Evolutionary conservation across 2,888 invertebrate species (phyloP).

Genomic region (Ochropacha duplaris): DNA sequence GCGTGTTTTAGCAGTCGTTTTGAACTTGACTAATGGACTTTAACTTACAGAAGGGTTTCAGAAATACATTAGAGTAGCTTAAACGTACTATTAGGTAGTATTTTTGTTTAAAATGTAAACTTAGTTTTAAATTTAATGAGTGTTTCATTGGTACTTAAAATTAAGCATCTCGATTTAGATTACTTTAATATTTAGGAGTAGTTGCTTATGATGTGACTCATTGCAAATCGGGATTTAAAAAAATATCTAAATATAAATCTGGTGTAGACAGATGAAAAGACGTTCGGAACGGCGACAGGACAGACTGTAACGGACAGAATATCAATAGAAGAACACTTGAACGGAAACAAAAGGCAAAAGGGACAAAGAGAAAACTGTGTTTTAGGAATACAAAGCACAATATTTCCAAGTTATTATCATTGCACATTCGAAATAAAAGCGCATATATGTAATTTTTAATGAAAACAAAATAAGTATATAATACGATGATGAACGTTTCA

Average conservation of each 20-base stretch:
- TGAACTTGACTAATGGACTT: constrained; percentile 33
- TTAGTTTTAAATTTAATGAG: not conserved
- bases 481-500: not conserved
- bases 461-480: not conserved
- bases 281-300: not conserved
- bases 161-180: not conserved
- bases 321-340: constrained; percentile 5
- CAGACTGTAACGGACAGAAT: constrained; percentile 3
- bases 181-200: not conserved
- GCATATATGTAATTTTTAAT: not conserved
- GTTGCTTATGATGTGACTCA: not conserved
- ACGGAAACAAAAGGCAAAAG: not conserved
- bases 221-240: constrained; percentile 1
- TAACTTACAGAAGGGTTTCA: constrained; percentile 23
- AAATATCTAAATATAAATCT: constrained; percentile 4
- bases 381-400: not conserved
- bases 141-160: not conserved
- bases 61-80: constrained; percentile 5
- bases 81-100: not conserved
- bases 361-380: constrained; percentile 1
- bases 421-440: not conserved
- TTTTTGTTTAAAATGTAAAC: not conserved
- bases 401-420: not conserved
- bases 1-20: constrained; percentile 32
- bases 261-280: constrained; percentile 3